Conservation (phyloP, 1,140 invertebrate species). For the Protaetia brevitarsis region DNA sequence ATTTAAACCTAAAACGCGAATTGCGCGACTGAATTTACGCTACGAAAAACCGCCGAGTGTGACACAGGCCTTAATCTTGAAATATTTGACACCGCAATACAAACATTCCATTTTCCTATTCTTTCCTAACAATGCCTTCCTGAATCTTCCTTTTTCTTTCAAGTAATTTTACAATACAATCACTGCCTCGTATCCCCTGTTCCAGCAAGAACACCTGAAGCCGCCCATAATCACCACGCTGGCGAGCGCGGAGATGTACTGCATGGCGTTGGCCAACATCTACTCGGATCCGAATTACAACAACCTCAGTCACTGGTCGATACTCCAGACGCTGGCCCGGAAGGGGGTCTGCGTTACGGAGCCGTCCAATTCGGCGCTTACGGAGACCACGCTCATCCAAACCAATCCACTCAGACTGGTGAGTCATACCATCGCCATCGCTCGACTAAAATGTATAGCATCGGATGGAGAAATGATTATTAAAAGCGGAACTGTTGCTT, state of each 20-base stretch:
- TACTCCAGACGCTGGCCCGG: constrained; percentile 85
- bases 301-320: constrained; percentile 91
- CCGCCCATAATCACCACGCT: constrained; percentile 88
- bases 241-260: constrained; percentile 95
- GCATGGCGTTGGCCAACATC: constrained; percentile 90
- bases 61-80: no score
- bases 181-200: constrained; percentile 44
- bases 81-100: no score
- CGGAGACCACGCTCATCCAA: constrained; percentile 94
- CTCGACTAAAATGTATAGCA: not conserved
- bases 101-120: no score
- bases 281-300: constrained; percentile 96
- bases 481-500: not conserved
- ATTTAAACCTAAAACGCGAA: no score
- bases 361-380: constrained; percentile 81
- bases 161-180: no score
- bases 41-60: no score
- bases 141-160: no score
- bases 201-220: constrained; percentile 92
- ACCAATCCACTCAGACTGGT: constrained; percentile 94
- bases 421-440: constrained; percentile 43
- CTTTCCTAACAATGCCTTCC: no score
- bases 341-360: constrained; percentile 88
- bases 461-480: not conserved
- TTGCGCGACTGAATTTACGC: no score